Conservation (phyloP, 1,140 invertebrate species). For the Anoplolepis gracilipes region DNA sequence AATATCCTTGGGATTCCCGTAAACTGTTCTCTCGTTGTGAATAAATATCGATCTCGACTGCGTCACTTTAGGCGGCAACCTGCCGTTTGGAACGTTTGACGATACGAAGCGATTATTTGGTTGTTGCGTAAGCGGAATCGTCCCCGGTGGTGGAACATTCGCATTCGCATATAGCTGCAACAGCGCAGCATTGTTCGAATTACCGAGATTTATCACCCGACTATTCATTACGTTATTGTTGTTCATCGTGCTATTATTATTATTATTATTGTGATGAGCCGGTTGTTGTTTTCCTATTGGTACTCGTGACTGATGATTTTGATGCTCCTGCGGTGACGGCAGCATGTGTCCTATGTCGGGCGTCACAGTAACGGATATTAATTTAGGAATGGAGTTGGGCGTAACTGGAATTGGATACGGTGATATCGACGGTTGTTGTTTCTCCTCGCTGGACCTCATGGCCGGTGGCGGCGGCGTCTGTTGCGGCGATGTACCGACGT, state of each 20-base stretch:
- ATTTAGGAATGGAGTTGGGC: slow-evolving; percentile 78
- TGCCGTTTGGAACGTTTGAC: slow-evolving; percentile 74
- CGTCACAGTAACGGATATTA: slow-evolving; percentile 86
- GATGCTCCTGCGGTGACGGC: slow-evolving; percentile 78
- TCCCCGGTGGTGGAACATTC: slow-evolving; percentile 66
- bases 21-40: slow-evolving; percentile 88
- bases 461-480: slow-evolving; percentile 75
- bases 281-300: slow-evolving; percentile 59
- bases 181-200: slow-evolving; percentile 85
- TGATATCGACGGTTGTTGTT: slow-evolving; percentile 65
- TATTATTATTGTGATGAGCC: slow-evolving; percentile 70
- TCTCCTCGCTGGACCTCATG: slow-evolving; percentile 72
- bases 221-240: slow-evolving; percentile 74
- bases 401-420: slow-evolving; percentile 65
- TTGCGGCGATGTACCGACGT: slow-evolving; percentile 52
- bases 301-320: slow-evolving; percentile 67
- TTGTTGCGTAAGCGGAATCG: slow-evolving; percentile 50
- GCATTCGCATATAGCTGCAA: slow-evolving; percentile 86
- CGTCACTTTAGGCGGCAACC: slow-evolving; percentile 87
- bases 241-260: slow-evolving; percentile 68
- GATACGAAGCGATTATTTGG: slow-evolving; percentile 77
- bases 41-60: slow-evolving; percentile 89
- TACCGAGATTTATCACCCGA: slow-evolving; percentile 85
- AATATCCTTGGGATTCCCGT: slow-evolving; percentile 90
- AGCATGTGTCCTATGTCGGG: slow-evolving; percentile 86